Percentiles rank a stretch among this genome's conserved stretches.
Conservation (phyloP, 2,113 vertebrate genomes). For the Poeciliopsis prolifica region DNA sequence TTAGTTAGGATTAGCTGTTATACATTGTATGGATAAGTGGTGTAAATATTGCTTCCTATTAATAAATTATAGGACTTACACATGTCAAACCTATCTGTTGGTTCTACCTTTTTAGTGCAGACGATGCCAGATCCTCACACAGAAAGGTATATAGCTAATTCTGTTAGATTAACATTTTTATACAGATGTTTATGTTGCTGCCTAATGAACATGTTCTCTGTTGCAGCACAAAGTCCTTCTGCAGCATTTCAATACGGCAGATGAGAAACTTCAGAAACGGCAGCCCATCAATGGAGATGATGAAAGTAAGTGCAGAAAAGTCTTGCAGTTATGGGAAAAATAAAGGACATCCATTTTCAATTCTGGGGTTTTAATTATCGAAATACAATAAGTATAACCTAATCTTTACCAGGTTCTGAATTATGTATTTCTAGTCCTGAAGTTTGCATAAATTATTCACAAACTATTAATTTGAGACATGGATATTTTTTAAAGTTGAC, state of each 20-base stretch:
- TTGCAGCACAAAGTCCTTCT: slow-evolving; percentile 94
- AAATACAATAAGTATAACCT: background rate
- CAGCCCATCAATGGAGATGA: slow-evolving; percentile 90
- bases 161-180: background rate
- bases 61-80: background rate
- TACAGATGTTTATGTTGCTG: background rate
- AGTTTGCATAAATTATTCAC: too few relatives aligned
- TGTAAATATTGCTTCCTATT: background rate
- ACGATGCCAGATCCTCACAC: slow-evolving; percentile 86
- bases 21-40: background rate
- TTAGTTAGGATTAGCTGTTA: slow-evolving; percentile 73
- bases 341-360: background rate
- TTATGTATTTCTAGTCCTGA: too few relatives aligned
- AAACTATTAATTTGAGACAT: too few relatives aligned
- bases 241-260: slow-evolving; percentile 90
- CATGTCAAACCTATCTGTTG: background rate
- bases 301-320: slow-evolving; percentile 85
- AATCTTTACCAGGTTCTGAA: background rate
- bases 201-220: background rate
- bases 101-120: slow-evolving; percentile 78
- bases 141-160: slow-evolving; percentile 84
- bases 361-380: background rate
- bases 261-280: slow-evolving; percentile 91
- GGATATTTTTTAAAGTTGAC: too few relatives aligned
- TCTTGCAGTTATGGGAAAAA: background rate